Evolutionary conservation across 1,140 invertebrate species (phyloP).

Genomic region (Aphelinus atriplicis): DNA sequence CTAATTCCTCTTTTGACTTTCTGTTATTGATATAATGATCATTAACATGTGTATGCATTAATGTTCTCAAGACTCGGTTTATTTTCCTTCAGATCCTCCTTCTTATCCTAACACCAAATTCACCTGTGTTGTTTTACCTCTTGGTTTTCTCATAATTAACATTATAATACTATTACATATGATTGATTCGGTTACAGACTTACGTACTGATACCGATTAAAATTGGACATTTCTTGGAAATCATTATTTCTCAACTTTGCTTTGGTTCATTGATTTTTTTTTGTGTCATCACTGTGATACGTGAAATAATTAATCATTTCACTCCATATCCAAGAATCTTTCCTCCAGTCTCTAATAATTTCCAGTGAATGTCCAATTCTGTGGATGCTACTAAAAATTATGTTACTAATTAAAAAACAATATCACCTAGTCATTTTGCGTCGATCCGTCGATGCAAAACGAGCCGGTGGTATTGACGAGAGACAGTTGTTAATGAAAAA

Average conservation of each 20-base stretch:
- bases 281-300: too few relatives aligned
- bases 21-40: constrained; percentile 19
- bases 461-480: too few relatives aligned
- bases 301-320: too few relatives aligned
- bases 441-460: too few relatives aligned
- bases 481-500: not conserved
- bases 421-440: too few relatives aligned
- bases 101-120: constrained; percentile 36
- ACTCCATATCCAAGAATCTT: too few relatives aligned
- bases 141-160: constrained; percentile 59
- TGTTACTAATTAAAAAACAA: too few relatives aligned
- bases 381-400: constrained; percentile 11
- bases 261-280: too few relatives aligned
- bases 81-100: constrained; percentile 31
- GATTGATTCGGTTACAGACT: not conserved
- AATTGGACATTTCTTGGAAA: constrained; percentile 26
- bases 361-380: constrained; percentile 20
- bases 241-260: not conserved
- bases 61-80: constrained; percentile 18
- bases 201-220: not conserved
- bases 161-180: constrained; percentile 35
- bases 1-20: constrained; percentile 26
- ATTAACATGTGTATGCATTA: constrained; percentile 7
- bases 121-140: constrained; percentile 57
- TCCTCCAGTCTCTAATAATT: not conserved